A percentile compares a stretch with the other conserved stretches of the same genome.
phyloP scores from a whole-genome alignment of 2,888 invertebrate genomes.

The Stegophylla sp. region DNA sequence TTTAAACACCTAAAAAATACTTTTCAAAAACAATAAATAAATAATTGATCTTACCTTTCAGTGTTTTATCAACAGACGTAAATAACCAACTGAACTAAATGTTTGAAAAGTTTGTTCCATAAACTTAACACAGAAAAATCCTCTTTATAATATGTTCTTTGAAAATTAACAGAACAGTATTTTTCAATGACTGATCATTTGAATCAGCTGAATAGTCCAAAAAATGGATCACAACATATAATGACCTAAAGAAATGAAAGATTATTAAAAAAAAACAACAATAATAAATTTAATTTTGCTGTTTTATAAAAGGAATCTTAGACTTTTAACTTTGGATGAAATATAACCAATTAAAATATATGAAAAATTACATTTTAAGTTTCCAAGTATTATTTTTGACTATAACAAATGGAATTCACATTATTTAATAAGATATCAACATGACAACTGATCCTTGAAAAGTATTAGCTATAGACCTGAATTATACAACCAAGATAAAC shows the following conservation, averaged over 20 bases:
- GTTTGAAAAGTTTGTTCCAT: slow-evolving; percentile 62
- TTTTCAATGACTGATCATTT: slow-evolving; percentile 61
- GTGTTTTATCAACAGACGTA: neutral
- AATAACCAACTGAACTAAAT: slow-evolving; percentile 60
- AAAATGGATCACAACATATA: slow-evolving; percentile 62
- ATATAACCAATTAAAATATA: no score
- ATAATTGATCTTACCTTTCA: neutral
- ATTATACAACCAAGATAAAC: no score
- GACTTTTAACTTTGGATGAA: no score
- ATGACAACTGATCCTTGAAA: no score
- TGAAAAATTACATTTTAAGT: no score
- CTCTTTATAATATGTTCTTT: slow-evolving; percentile 62
- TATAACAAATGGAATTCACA: no score
- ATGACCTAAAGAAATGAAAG: slow-evolving; percentile 61
- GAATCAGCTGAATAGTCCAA: slow-evolving; percentile 61
- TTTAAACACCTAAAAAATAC: slow-evolving; percentile 61
- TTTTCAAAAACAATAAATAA: neutral
- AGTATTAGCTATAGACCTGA: no score
- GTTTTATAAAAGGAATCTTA: no score
- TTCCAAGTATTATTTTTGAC: no score
- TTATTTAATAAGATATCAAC: no score
- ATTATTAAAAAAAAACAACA: neutral
- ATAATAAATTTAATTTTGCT: no score
- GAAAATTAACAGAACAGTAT: slow-evolving; percentile 61
- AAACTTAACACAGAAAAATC: slow-evolving; percentile 61